Evolutionary conservation across 2,113 vertebrate genomes (phyloP).

Genomic region (Globicephala melas): DNA sequence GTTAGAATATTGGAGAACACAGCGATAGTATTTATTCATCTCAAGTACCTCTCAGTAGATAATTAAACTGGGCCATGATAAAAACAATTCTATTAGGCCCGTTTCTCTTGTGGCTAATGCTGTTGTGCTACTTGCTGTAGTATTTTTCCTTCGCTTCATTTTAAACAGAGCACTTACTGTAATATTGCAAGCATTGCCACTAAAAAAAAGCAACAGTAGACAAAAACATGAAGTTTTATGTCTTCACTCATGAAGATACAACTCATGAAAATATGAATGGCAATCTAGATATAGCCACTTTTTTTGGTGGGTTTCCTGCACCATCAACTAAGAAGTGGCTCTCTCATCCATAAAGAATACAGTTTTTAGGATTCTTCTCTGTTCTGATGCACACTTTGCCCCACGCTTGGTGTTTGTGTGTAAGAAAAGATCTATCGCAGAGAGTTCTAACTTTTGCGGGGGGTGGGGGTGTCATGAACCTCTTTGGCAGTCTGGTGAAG

Average conservation of each 20-base stretch:
- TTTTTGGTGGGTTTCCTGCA: not conserved
- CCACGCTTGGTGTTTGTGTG: not conserved
- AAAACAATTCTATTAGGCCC: slow-evolving; percentile 80
- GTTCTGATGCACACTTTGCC: not conserved
- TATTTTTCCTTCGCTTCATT: slow-evolving; percentile 71
- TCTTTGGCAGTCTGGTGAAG: not conserved
- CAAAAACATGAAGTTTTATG: slow-evolving; percentile 32
- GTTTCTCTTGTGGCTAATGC: slow-evolving; percentile 80
- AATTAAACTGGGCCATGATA: slow-evolving; percentile 81
- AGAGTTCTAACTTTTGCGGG: not conserved
- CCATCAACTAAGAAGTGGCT: not conserved
- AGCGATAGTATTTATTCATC: slow-evolving; percentile 78
- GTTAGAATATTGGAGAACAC: slow-evolving; percentile 64
- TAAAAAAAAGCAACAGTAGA: slow-evolving; percentile 59
- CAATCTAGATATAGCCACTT: not conserved
- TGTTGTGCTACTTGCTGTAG: slow-evolving; percentile 52
- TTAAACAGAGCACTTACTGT: slow-evolving; percentile 70
- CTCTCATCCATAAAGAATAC: not conserved
- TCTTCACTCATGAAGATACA: not conserved
- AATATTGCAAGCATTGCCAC: slow-evolving; percentile 55
- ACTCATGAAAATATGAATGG: not conserved
- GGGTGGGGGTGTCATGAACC: too few species aligned
- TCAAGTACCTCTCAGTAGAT: slow-evolving; percentile 80
- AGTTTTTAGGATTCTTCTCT: not conserved
- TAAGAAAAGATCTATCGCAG: not conserved